These are phyloP conservation scores for Barnardius zonarius DNA, from an alignment of 2,113 vertebrate genomes.

Conservation along the genomic window DNA sequence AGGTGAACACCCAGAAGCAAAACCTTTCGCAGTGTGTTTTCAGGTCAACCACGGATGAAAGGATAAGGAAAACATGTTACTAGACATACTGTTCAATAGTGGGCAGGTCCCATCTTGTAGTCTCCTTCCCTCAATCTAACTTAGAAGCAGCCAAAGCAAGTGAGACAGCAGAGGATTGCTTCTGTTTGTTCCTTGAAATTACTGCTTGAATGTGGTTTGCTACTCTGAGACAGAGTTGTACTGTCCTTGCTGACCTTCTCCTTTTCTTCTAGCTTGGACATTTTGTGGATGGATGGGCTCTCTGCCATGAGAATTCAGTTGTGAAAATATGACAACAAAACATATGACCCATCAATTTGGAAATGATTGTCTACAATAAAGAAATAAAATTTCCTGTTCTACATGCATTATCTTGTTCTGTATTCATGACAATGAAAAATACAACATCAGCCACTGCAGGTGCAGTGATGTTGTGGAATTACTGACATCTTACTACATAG, in stretches of 20 bases:
- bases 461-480: neutral
- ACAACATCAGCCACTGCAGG: neutral
- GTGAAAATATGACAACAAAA: neutral
- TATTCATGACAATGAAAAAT: neutral
- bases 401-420: neutral
- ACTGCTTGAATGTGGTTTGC: neutral
- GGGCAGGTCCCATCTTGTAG: slow-evolving; percentile 11
- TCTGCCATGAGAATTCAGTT: neutral
- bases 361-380: slow-evolving; percentile 4
- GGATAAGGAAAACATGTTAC: neutral
- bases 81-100: neutral
- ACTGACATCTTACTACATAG: neutral
- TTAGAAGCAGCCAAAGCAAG: neutral
- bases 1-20: slow-evolving; percentile 39
- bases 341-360: neutral
- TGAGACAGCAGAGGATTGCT: neutral
- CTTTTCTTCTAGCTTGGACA: neutral
- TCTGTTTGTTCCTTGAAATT: neutral
- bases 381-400: neutral
- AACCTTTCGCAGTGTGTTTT: neutral
- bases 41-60: slow-evolving; percentile 21
- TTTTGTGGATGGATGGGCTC: neutral
- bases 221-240: neutral
- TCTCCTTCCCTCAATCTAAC: neutral
- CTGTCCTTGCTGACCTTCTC: neutral